phyloP scores from a whole-genome alignment of 2,888 invertebrate species.

The Cyaniris semiargus region DNA sequence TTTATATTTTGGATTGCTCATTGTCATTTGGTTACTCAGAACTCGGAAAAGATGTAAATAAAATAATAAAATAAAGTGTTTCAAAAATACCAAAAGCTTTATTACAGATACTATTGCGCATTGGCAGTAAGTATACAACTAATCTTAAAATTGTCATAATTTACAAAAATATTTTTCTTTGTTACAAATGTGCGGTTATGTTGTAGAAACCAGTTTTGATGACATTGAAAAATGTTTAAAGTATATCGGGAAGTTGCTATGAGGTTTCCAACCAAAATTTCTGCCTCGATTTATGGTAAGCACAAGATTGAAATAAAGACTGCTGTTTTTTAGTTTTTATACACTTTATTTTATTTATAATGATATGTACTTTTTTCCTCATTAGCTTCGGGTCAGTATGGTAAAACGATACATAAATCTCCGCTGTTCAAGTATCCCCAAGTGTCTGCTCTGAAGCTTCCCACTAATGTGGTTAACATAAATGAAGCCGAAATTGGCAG shows the following conservation, averaged over 20 bases:
- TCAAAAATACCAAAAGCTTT: not conserved
- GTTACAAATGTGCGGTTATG: not conserved
- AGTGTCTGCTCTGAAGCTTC: constrained; percentile 78
- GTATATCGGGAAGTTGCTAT: constrained; percentile 15
- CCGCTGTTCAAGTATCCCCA: constrained; percentile 75
- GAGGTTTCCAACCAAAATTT: constrained; percentile 7
- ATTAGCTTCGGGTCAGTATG: constrained; percentile 47
- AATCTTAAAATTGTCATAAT: not conserved
- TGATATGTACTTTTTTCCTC: not conserved
- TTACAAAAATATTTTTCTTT: not conserved
- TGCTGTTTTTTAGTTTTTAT: not conserved
- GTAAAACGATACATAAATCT: constrained; percentile 71
- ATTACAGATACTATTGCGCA: not conserved
- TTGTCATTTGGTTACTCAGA: not conserved
- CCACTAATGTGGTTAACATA: constrained; percentile 82
- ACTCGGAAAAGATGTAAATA: not conserved
- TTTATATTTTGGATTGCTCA: too few species aligned
- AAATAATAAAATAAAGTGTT: not conserved
- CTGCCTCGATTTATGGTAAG: constrained; percentile 6
- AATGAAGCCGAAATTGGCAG: constrained; percentile 82
- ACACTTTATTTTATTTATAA: not conserved
- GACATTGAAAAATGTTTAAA: constrained; percentile 8
- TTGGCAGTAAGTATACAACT: not conserved
- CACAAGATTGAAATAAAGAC: not conserved
- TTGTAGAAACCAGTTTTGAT: not conserved